A percentile compares a stretch with the other conserved stretches of the same genome.
Conservation (phyloP, 2,797 vertebrate genomes). For the Mycteria americana region DNA sequence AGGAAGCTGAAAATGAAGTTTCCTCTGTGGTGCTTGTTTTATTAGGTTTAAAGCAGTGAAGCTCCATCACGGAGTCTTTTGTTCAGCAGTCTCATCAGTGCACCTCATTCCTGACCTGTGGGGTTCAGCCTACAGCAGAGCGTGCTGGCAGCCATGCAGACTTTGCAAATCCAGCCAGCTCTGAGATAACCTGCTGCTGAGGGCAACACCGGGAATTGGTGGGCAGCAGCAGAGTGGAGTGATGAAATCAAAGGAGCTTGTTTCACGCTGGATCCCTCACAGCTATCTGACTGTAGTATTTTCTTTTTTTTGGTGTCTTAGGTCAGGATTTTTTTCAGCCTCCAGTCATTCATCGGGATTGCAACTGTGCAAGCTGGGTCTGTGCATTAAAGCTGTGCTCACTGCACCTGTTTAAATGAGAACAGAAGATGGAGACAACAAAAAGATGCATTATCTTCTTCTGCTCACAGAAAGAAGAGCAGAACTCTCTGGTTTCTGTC, state of each 20-base stretch:
- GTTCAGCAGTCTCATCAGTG: neutral
- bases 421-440: neutral
- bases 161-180: neutral
- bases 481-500: neutral
- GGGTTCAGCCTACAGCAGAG: neutral
- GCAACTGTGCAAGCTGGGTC: neutral
- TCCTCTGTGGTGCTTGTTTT: neutral
- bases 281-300: neutral
- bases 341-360: neutral
- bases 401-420: neutral
- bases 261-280: constrained; percentile 1
- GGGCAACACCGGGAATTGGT: constrained; percentile 1
- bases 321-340: constrained; percentile 16
- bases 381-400: neutral
- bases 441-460: neutral
- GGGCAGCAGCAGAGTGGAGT: neutral
- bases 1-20: neutral
- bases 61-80: neutral
- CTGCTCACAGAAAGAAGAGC: neutral
- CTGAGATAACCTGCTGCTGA: neutral
- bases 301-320: neutral
- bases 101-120: neutral
- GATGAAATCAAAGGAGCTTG: neutral
- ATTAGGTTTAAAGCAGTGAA: neutral
- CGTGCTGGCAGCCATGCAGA: neutral